Base-by-base conservation (phyloP, 2,888 invertebrate species). In the Silvanus unidentatus region DNA sequence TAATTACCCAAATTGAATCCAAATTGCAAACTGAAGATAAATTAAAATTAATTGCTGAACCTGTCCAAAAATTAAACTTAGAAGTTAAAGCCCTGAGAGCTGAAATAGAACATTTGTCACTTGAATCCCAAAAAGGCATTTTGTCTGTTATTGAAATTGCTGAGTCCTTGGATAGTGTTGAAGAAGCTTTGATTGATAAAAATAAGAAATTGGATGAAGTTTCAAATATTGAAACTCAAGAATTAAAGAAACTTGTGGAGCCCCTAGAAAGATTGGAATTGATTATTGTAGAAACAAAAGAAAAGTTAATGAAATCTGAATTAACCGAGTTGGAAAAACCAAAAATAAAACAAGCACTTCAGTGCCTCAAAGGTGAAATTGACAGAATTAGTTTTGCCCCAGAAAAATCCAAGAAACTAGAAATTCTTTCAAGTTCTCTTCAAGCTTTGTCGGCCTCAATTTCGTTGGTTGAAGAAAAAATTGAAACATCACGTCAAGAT, bases 301-400 rank as follows among this genome's bases (percentile, higher is more conserved):
- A 47, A 28, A 35, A 28, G 6, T n/a, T 46, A 6, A 14, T 41
- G 12, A 43, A 55, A 36, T 50, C 57, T 9, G 48, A 54, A 41
- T 34, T 50, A 35, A 16, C 50, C 4, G 47, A 57, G 42, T 13
- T 43, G 13, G 48, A 54, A 28, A 54, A 55, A 42, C 46, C 50
- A 14, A 48, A 53, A 45, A 10, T 61, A 8, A 34, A 42, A 14
- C 40, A 52, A 37, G 51, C 55, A 12, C 12, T 57, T 8, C 14
- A 41, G 35, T 47, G 49, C 16, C 22, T 57, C n/a, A 59, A 57
- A 47, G 32, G 47, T 16, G 22, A 52, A 36, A 16, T 54, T 2
- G 49, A 51, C 8, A 38, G 28, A 27, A 35, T 53, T 10, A 36
- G 40, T 1, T 30, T 35, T 11, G 27, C 45, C 13, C 42, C 47